phyloP scores from a whole-genome alignment of 1,140 invertebrate species.

The Pseudachorutes palmiensis region DNA sequence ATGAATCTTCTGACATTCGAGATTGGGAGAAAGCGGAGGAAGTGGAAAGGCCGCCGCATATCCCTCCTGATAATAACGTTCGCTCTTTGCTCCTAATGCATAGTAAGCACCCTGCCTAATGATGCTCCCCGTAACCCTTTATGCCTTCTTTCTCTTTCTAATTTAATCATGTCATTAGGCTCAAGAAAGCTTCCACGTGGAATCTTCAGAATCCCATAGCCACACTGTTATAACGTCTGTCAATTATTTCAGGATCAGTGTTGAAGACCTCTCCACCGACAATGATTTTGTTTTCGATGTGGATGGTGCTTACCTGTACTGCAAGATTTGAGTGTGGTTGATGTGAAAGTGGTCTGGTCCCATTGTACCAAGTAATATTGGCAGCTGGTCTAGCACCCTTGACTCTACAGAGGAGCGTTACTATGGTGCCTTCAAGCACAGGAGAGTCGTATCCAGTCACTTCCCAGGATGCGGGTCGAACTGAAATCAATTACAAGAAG shows the following conservation, averaged over 20 bases:
- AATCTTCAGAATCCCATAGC: no score
- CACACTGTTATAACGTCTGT: no score
- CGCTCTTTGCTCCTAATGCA: background rate
- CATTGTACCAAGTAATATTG: slow-evolving; percentile 73
- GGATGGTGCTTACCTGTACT: slow-evolving; percentile 33
- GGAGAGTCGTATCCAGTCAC: slow-evolving; percentile 62
- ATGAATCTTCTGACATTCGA: slow-evolving; percentile 6
- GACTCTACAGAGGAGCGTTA: slow-evolving; percentile 65
- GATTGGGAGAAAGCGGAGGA: background rate
- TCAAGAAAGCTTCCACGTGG: no score
- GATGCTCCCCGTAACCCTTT: background rate
- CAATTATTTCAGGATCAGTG: no score
- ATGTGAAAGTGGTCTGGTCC: slow-evolving; percentile 45
- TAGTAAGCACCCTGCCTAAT: background rate
- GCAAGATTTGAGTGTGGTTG: slow-evolving; percentile 36
- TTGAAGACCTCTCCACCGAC: no score
- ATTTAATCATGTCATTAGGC: no score
- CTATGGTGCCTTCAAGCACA: slow-evolving; percentile 64
- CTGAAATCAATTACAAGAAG: slow-evolving; percentile 49
- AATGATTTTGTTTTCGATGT: background rate
- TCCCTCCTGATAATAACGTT: background rate
- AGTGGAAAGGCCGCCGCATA: background rate
- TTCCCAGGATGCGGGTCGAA: slow-evolving; percentile 64
- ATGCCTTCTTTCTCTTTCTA: no score
- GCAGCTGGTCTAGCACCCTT: slow-evolving; percentile 70